These are phyloP conservation scores for Idaea aversata DNA, from an alignment of 2,888 invertebrate genomes.

Conservation along the genomic window DNA sequence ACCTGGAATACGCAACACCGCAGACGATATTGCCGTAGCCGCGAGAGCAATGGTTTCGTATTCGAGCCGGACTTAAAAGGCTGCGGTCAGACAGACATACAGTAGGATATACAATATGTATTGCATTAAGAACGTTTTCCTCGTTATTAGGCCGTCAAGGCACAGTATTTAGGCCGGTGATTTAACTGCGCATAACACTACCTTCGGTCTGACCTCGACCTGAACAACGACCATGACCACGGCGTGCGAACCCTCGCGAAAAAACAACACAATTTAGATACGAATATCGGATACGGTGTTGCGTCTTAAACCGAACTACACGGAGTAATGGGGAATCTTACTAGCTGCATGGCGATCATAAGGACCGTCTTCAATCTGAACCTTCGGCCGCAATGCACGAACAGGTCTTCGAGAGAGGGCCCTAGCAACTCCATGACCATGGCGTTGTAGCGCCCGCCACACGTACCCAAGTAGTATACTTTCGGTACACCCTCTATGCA, in stretches of 20 bases:
- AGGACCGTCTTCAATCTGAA: constrained; percentile 98
- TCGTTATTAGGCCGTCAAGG: constrained; percentile 24
- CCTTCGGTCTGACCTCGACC: constrained; percentile 33
- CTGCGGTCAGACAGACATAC: constrained; percentile 17
- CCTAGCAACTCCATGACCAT: constrained; percentile 99
- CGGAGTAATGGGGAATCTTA: constrained; percentile 73
- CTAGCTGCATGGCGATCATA: constrained; percentile 98
- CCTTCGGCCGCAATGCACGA: constrained; percentile 99
- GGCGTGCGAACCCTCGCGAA: constrained; percentile 57
- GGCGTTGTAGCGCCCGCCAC: constrained; percentile 99
- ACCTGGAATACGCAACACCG: constrained; percentile 65
- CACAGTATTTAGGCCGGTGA: constrained; percentile 23
- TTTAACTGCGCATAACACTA: constrained; percentile 17
- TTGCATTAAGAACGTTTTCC: constrained; percentile 18
- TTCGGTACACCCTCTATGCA: constrained; percentile 97
- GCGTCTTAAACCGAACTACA: constrained; percentile 52
- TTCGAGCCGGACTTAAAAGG: constrained; percentile 15
- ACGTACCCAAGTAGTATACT: constrained; percentile 99
- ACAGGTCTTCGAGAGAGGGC: constrained; percentile 99
- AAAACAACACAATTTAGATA: constrained; percentile 38
- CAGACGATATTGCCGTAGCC: constrained; percentile 57
- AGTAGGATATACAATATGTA: constrained; percentile 19
- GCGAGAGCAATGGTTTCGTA: constrained; percentile 64
- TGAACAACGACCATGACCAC: constrained; percentile 66
- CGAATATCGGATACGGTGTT: constrained; percentile 70